These are phyloP conservation scores for Corythoichthys intestinalis DNA, from an alignment of 2,113 vertebrate species.

Conservation along the genomic window DNA sequence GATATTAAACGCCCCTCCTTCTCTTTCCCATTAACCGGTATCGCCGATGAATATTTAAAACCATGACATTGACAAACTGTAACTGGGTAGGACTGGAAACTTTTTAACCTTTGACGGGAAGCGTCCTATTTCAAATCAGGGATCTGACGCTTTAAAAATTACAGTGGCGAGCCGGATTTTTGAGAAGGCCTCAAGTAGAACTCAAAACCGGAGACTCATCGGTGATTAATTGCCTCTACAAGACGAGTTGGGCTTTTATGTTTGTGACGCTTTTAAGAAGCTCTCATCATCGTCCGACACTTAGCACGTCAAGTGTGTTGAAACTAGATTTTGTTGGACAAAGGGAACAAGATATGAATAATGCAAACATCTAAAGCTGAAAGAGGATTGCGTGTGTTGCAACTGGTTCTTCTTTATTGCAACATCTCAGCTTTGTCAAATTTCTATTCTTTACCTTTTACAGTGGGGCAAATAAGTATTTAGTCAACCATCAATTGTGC, in stretches of 20 bases:
- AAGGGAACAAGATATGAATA: conserved; percentile 1
- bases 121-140: too few species aligned
- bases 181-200: background rate
- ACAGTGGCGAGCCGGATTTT: background rate
- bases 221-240: background rate
- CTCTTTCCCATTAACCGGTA: conserved; percentile 56
- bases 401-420: background rate
- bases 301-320: background rate
- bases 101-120: background rate
- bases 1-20: conserved; percentile 53
- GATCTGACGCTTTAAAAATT: background rate
- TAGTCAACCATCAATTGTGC: too few species aligned
- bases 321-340: background rate
- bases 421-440: background rate
- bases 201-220: background rate
- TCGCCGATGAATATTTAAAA: conserved; percentile 71
- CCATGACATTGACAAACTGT: conserved; percentile 32
- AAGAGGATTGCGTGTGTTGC: background rate
- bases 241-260: conserved; percentile 3
- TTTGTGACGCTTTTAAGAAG: background rate
- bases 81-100: background rate
- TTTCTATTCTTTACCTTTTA: background rate
- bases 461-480: too few species aligned
- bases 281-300: background rate
- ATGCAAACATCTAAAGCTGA: background rate